phyloP scores from a whole-genome alignment of 2,888 invertebrate genomes.

The Chorisops tibialis region DNA sequence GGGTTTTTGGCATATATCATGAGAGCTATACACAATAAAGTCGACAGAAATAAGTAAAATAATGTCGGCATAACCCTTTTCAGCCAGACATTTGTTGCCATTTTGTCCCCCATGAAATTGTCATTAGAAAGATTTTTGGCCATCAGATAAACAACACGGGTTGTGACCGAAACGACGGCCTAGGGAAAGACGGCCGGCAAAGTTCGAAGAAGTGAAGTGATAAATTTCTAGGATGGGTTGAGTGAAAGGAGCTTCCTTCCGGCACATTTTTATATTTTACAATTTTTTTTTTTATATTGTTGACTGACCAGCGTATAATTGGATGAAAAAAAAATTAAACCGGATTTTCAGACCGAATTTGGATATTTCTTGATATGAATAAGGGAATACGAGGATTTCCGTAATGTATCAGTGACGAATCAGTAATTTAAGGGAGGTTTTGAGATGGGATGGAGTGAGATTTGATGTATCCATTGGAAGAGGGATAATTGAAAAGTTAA shows the following conservation, averaged over 20 bases:
- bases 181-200: not conserved
- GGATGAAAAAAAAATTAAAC: slow-evolving; percentile 1
- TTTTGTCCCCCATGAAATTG: slow-evolving; percentile 35
- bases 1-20: slow-evolving; percentile 24
- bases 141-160: slow-evolving; percentile 33
- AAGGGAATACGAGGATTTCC: too few relatives aligned
- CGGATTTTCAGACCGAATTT: too few relatives aligned
- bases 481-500: too few relatives aligned
- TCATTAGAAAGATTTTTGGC: slow-evolving; percentile 35
- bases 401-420: too few relatives aligned
- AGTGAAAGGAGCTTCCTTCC: slow-evolving; percentile 22
- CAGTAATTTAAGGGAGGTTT: too few relatives aligned
- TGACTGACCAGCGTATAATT: slow-evolving; percentile 17
- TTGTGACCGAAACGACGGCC: not conserved
- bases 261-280: too few relatives aligned
- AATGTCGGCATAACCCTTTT: slow-evolving; percentile 28
- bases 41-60: slow-evolving; percentile 21
- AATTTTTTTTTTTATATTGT: not conserved
- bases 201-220: slow-evolving; percentile 18
- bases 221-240: slow-evolving; percentile 15
- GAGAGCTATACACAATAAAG: slow-evolving; percentile 18
- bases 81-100: slow-evolving; percentile 33
- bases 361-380: too few relatives aligned
- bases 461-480: too few relatives aligned
- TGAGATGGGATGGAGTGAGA: too few relatives aligned